These are phyloP conservation scores for Cryptoprocta ferox DNA, from an alignment of 2,797 vertebrate species.

Conservation along the genomic window DNA sequence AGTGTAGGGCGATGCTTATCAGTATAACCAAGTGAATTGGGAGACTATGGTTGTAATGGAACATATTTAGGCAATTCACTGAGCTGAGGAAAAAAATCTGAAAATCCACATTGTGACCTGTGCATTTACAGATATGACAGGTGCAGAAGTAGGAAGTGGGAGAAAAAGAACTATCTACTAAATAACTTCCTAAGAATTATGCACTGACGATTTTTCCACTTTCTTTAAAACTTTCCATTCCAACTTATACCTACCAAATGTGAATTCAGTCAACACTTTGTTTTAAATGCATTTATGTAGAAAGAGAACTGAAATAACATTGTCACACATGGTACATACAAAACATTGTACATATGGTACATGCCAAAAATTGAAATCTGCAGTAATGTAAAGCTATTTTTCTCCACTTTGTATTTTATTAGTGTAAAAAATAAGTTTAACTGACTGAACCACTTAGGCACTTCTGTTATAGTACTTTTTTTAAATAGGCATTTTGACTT, in stretches of 20 bases:
- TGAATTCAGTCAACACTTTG: slow-evolving; percentile 25
- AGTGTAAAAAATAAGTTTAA: not conserved
- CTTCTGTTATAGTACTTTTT: too few relatives aligned
- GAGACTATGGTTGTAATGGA: slow-evolving; percentile 16
- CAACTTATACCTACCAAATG: not conserved
- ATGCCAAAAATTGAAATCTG: slow-evolving; percentile 24
- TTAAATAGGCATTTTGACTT: too few relatives aligned
- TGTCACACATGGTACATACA: not conserved
- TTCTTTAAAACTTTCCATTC: slow-evolving; percentile 57
- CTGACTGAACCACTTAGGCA: too few relatives aligned
- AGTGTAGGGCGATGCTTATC: slow-evolving; percentile 59
- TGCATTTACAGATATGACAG: not conserved
- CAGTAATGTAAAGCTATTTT: not conserved
- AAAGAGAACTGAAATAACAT: not conserved
- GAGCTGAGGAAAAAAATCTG: not conserved
- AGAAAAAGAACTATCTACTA: not conserved
- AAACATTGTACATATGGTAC: not conserved
- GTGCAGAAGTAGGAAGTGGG: not conserved
- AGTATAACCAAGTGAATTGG: not conserved
- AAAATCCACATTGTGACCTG: not conserved
- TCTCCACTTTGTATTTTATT: not conserved
- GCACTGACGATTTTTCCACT: slow-evolving; percentile 14
- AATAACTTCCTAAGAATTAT: slow-evolving; percentile 35
- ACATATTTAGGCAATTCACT: slow-evolving; percentile 17
- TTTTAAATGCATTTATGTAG: slow-evolving; percentile 3